Conservation (phyloP, 2,797 vertebrate genomes). For the Gouania willdenowi region DNA sequence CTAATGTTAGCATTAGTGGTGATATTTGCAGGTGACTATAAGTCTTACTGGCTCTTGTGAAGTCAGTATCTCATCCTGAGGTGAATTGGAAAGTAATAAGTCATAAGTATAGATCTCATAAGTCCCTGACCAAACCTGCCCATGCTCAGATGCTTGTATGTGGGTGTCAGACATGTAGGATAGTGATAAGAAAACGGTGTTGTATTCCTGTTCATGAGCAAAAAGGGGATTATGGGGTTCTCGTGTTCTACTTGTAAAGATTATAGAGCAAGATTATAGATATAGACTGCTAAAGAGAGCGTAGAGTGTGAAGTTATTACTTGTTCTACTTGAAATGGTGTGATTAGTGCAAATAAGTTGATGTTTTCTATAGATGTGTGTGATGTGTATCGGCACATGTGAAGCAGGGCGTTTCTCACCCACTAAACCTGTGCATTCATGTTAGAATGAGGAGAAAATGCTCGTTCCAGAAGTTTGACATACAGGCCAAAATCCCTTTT, state of each 20-base stretch:
- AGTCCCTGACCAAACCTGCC: conserved; percentile 15
- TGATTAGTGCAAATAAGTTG: too few relatives aligned
- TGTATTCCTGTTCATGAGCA: conserved; percentile 31
- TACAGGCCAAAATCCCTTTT: too few relatives aligned
- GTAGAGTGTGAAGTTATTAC: too few relatives aligned
- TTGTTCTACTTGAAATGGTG: too few relatives aligned
- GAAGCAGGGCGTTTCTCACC: too few relatives aligned
- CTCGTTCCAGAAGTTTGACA: too few relatives aligned
- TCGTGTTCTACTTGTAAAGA: neutral
- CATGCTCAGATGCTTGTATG: conserved; percentile 30
- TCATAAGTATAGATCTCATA: conserved; percentile 12
- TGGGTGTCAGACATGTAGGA: conserved; percentile 20
- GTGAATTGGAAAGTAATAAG: conserved; percentile 38
- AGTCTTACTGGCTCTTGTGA: conserved; percentile 35
- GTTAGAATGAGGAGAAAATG: too few relatives aligned
- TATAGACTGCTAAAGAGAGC: too few relatives aligned
- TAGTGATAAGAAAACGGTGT: conserved; percentile 13
- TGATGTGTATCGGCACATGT: too few relatives aligned
- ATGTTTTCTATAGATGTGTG: conserved; percentile 21
- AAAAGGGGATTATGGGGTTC: conserved; percentile 7
- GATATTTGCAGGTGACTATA: conserved; percentile 30
- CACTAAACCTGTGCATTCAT: too few relatives aligned
- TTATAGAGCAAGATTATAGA: neutral
- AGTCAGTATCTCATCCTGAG: conserved; percentile 25
- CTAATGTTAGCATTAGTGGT: conserved; percentile 27